Evolutionary conservation across 2,113 vertebrate genomes (phyloP), one percentile per base, ranked within the genome.

Genomic region (Ptyas mucosa): DNA sequence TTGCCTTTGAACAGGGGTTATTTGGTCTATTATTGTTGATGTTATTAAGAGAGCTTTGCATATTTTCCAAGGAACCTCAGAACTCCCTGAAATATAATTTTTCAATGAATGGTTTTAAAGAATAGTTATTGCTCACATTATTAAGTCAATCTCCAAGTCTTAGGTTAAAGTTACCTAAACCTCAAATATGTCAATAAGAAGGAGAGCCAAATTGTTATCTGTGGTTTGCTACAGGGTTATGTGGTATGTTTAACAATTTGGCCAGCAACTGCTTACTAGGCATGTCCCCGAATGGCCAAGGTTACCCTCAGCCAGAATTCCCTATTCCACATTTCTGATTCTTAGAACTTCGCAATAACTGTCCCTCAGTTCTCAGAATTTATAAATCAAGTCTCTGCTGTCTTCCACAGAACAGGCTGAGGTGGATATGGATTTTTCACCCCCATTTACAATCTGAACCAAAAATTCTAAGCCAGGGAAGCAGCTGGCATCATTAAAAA

Each of bases 401-500:
- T 97, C 97, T 97, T 96, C 96, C 96, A 97, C 96, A 94, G 96
- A 98, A 97, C 96, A 97, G 96, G 94, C 97, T 96, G 95, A 94
- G 97, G 96, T 98, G 95, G 97, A 98, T 97, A 97, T 90, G 97
- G 97, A 98, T 98, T 97, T 97, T 97, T 98, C 97, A 96, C 97
- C 98, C 97, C 97, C 97, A 97, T 98, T 98, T 98, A 97, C 97
- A 98, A 98, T 97, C 97, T 97, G 97, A 98, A 98, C 98, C 98
- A 98, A 96, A 97, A 97, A 97, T 97, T 85, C 64, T 93, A 95
- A 97, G 98, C 97, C 98, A 98, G 97, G 97, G 98, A 98, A 98
- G 98, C 98, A 98, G 97, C 98, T 98, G 98, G 98, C 98, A 97
- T 97, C 96, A 97, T 98, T 97, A 98, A 98, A 98, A 98, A 46